Percentiles rank a stretch among this genome's conserved stretches.
Conservation (phyloP, 2,113 vertebrate species). For the Lutjanus erythropterus region DNA sequence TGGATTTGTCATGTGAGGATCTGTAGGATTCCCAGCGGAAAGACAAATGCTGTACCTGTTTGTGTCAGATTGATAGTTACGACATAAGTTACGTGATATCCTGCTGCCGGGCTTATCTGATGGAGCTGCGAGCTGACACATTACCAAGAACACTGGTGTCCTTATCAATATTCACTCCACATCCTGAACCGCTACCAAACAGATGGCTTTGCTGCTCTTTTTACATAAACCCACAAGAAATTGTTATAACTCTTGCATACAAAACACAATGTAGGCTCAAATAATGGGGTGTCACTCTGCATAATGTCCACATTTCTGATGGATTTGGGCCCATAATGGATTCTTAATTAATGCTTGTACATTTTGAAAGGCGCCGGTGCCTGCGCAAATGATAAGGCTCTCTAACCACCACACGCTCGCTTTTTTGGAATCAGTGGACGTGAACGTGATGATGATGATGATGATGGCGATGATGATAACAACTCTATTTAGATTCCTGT, state of each 20-base stretch:
- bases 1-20: slow-evolving; percentile 3
- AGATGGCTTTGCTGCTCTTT: slow-evolving; percentile 72
- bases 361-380: slow-evolving; percentile 47
- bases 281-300: slow-evolving; percentile 67
- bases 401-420: slow-evolving; percentile 42
- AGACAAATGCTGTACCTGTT: slow-evolving; percentile 43
- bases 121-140: slow-evolving; percentile 41
- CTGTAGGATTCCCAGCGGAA: neutral
- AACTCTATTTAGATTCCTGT: slow-evolving; percentile 53
- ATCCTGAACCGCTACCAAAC: slow-evolving; percentile 52
- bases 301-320: slow-evolving; percentile 78
- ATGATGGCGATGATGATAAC: slow-evolving; percentile 55
- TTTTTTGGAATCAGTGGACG: slow-evolving; percentile 36
- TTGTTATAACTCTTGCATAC: slow-evolving; percentile 45
- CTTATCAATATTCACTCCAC: slow-evolving; percentile 71
- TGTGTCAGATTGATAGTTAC: slow-evolving; percentile 52
- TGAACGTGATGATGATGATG: slow-evolving; percentile 53
- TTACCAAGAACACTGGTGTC: slow-evolving; percentile 39
- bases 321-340: slow-evolving; percentile 77
- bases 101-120: slow-evolving; percentile 41
- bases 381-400: slow-evolving; percentile 49
- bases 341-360: slow-evolving; percentile 80
- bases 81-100: slow-evolving; percentile 42
- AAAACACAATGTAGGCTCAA: slow-evolving; percentile 49
- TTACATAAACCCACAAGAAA: slow-evolving; percentile 65